Evolutionary conservation across 2,113 vertebrate species (phyloP).

Genomic region (Pelodiscus sinensis): DNA sequence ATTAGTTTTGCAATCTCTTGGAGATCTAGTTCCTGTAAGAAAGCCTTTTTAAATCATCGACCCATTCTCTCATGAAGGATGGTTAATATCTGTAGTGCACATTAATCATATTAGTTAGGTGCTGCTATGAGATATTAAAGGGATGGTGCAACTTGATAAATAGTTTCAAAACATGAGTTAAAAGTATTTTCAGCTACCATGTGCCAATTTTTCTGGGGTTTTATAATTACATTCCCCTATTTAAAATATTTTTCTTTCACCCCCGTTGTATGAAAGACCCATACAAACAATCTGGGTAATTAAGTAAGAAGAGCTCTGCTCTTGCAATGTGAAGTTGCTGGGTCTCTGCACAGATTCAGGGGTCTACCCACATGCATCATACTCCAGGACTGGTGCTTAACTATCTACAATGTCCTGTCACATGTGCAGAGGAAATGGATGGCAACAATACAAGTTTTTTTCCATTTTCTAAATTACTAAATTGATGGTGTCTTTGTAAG

Average conservation of each 20-base stretch:
- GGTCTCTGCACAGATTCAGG: not conserved
- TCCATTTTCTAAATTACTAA: not conserved
- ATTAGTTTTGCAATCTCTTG: constrained; percentile 77
- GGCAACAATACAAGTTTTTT: not conserved
- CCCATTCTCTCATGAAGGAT: constrained; percentile 1
- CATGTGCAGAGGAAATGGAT: not conserved
- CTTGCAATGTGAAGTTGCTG: not conserved
- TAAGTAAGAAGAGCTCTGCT: not conserved
- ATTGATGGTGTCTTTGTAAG: not conserved
- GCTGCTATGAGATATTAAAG: not conserved
- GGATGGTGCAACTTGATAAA: not conserved
- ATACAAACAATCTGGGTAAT: not conserved
- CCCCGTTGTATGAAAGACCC: not conserved
- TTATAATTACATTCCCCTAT: not conserved
- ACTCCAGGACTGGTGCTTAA: not conserved
- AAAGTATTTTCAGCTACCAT: not conserved
- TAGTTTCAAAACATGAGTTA: not conserved
- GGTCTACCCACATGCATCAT: not conserved
- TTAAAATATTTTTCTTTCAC: not conserved
- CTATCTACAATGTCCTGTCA: not conserved
- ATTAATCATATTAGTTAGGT: constrained; percentile 35
- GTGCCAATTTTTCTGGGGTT: not conserved
- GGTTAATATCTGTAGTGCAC: not conserved
- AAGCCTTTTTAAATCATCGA: constrained; percentile 61
- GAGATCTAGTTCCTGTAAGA: constrained; percentile 63